Evolutionary conservation across 92 coral and sea anemone genomes (phyloP).

Genomic region (Palythoa grandiflora): DNA sequence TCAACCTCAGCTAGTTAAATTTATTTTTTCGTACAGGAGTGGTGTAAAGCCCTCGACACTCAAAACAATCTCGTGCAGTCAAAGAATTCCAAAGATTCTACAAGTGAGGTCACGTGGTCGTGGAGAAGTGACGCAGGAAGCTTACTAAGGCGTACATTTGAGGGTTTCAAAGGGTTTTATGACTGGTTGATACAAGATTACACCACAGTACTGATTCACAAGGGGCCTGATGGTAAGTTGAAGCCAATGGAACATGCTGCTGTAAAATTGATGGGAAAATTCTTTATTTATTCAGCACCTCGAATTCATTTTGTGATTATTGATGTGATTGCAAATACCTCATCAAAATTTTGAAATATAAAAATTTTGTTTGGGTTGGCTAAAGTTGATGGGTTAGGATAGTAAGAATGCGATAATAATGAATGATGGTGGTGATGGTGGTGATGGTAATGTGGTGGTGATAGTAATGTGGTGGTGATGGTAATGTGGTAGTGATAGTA

Average conservation of each 20-base stretch:
- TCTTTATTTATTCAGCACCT: too few species aligned
- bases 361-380: background rate
- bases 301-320: too few species aligned
- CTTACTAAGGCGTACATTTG: background rate
- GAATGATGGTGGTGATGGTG: too few species aligned
- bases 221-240: slow-evolving; percentile 24
- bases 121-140: slow-evolving; percentile 34
- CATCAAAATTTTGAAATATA: background rate
- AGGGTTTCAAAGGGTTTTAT: slow-evolving; percentile 2
- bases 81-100: background rate
- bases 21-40: background rate
- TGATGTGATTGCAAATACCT: background rate
- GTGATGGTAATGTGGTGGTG: background rate
- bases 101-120: slow-evolving; percentile 42
- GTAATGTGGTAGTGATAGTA: background rate
- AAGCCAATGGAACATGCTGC: background rate
- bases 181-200: background rate
- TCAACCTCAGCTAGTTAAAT: background rate
- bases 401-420: too few species aligned
- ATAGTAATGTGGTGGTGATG: background rate
- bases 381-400: background rate
- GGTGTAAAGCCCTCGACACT: background rate
- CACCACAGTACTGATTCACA: background rate
- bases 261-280: too few species aligned
- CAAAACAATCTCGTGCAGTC: background rate